Percentiles rank a stretch among this genome's conserved stretches.
phyloP scores from a whole-genome alignment of 2,797 vertebrate species.

The Neoniphon sammara region DNA sequence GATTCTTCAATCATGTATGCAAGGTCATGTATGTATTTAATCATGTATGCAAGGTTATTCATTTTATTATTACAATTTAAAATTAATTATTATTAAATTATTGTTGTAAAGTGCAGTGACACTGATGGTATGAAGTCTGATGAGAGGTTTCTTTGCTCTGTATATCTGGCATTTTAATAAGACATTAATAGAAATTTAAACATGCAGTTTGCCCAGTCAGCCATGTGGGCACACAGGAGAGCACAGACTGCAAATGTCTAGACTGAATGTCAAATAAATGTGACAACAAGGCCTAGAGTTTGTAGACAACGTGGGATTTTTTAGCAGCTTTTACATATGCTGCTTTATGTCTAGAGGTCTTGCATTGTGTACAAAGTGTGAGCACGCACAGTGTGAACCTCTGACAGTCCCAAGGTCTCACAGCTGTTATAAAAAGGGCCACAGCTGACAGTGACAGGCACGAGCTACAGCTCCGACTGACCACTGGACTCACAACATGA shows the following conservation, averaged over 20 bases:
- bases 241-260: too few relatives aligned
- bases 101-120: too few relatives aligned
- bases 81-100: too few relatives aligned
- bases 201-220: too few relatives aligned
- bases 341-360: slow-evolving; percentile 8
- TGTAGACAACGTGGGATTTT: slow-evolving; percentile 33
- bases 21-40: too few relatives aligned
- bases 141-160: too few relatives aligned
- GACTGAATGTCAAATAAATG: neutral
- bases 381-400: slow-evolving; percentile 51
- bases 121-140: too few relatives aligned
- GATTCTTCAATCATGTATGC: neutral
- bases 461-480: neutral
- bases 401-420: slow-evolving; percentile 52
- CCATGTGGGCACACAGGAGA: too few relatives aligned
- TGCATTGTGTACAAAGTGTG: slow-evolving; percentile 18
- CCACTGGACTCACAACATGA: slow-evolving; percentile 62
- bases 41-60: neutral
- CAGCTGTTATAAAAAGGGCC: slow-evolving; percentile 53
- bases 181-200: too few relatives aligned
- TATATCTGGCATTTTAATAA: too few relatives aligned
- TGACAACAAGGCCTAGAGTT: slow-evolving; percentile 4
- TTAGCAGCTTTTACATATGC: neutral
- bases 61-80: too few relatives aligned
- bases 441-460: neutral